Percentiles rank a stretch among this genome's conserved stretches.
phyloP scores from a whole-genome alignment of 2,888 invertebrate species.

The Catocala nupta region DNA sequence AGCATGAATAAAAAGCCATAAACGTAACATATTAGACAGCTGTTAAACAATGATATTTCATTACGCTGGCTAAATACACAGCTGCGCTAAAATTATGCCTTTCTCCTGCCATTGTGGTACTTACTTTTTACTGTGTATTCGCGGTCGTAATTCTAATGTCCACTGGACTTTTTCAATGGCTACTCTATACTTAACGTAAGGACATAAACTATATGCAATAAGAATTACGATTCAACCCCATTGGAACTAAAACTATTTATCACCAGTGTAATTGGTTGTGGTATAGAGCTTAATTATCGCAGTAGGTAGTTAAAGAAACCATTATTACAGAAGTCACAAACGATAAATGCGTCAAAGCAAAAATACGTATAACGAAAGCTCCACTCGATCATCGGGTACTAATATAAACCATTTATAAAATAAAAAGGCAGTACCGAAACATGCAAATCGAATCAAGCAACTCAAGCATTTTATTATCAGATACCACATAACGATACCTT shows the following conservation, averaged over 20 bases:
- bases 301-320: neutral
- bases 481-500: constrained; percentile 81
- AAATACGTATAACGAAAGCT: constrained; percentile 29
- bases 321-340: neutral
- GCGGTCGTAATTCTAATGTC: constrained; percentile 35
- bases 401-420: constrained; percentile 53
- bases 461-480: constrained; percentile 82
- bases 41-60: constrained; percentile 46
- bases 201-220: neutral
- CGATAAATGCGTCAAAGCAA: constrained; percentile 2
- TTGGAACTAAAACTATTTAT: constrained; percentile 3
- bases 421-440: constrained; percentile 62
- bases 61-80: constrained; percentile 36
- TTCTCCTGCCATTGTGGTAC: constrained; percentile 30
- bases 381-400: constrained; percentile 20
- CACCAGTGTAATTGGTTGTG: neutral
- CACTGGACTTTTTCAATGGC: constrained; percentile 19
- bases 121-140: constrained; percentile 26
- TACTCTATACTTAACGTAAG: neutral
- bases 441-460: constrained; percentile 76
- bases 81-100: constrained; percentile 43
- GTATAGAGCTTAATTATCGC: neutral
- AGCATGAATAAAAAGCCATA: constrained; percentile 53
- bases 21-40: constrained; percentile 45
- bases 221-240: neutral